Evolutionary conservation across 2,113 vertebrate species (phyloP).

Genomic region (Lasiurus cinereus): DNA sequence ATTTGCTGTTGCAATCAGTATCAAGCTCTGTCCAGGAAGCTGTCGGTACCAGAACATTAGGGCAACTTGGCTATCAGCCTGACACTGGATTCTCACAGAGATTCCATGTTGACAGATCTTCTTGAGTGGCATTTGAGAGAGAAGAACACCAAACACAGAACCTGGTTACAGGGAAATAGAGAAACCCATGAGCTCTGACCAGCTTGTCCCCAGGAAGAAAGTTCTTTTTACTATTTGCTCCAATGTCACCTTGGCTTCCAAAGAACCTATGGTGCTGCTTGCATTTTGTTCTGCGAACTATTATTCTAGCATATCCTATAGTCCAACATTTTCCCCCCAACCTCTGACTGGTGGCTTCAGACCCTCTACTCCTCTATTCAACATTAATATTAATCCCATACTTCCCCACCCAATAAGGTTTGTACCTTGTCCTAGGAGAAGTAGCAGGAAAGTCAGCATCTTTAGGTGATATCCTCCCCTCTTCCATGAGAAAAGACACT

Average conservation of each 20-base stretch:
- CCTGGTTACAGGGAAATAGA: background rate
- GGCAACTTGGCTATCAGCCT: fast-evolving
- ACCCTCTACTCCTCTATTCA: background rate
- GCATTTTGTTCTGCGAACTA: background rate
- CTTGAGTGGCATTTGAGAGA: constrained; percentile 53
- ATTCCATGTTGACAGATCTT: background rate
- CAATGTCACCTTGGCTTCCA: background rate
- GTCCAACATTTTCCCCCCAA: no score
- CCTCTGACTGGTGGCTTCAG: background rate
- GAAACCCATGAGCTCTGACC: background rate
- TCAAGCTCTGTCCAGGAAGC: constrained; percentile 29
- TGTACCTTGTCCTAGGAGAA: constrained; percentile 63
- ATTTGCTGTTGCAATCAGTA: constrained; percentile 37
- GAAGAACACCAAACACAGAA: background rate
- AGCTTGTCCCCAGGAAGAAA: background rate
- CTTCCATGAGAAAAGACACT: background rate
- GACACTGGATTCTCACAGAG: background rate
- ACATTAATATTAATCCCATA: background rate
- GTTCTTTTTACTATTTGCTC: background rate
- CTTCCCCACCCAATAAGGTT: background rate
- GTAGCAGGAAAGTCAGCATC: constrained; percentile 58
- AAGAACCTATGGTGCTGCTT: background rate
- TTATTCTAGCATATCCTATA: background rate
- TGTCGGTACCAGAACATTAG: constrained; percentile 65
- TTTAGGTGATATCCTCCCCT: background rate